phyloP scores from a whole-genome alignment of 2,113 vertebrate genomes.

The Larimichthys polyactis region DNA sequence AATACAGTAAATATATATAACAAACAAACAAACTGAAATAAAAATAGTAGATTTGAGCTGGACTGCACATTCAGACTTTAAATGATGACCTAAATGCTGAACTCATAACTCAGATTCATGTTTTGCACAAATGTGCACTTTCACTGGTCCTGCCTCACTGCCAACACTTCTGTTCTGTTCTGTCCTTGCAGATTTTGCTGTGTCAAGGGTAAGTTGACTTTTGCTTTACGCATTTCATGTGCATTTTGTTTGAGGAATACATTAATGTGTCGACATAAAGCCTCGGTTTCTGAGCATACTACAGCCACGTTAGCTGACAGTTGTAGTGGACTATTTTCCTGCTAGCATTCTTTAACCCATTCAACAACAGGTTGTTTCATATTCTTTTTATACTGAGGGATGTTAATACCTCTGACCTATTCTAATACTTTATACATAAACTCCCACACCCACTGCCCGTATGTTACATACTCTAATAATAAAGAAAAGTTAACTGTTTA shows the following conservation, averaged over 20 bases:
- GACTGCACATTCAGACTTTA: not conserved
- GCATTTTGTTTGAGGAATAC: constrained; percentile 7
- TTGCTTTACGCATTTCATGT: constrained; percentile 27
- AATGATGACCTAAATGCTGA: constrained; percentile 23
- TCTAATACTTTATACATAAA: not conserved
- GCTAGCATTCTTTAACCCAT: not conserved
- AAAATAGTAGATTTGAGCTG: not conserved
- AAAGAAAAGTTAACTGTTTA: too few relatives aligned
- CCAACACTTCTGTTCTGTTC: constrained; percentile 52
- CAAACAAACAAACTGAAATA: not conserved
- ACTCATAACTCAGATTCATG: constrained; percentile 35
- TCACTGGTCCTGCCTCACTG: constrained; percentile 25
- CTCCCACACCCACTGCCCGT: too few relatives aligned
- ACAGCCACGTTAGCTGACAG: not conserved
- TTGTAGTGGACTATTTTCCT: not conserved
- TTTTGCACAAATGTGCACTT: constrained; percentile 52
- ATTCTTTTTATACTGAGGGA: not conserved
- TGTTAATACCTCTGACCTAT: not conserved
- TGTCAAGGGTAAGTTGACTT: constrained; percentile 80
- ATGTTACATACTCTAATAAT: too few relatives aligned
- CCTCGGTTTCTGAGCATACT: not conserved
- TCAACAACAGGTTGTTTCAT: not conserved
- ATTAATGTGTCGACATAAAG: not conserved
- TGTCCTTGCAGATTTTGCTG: constrained; percentile 79
- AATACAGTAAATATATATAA: not conserved